Evolutionary conservation across 2,797 vertebrate species (phyloP), one percentile per base, ranked within the genome.

Genomic region (Emydoidea blandingii): DNA sequence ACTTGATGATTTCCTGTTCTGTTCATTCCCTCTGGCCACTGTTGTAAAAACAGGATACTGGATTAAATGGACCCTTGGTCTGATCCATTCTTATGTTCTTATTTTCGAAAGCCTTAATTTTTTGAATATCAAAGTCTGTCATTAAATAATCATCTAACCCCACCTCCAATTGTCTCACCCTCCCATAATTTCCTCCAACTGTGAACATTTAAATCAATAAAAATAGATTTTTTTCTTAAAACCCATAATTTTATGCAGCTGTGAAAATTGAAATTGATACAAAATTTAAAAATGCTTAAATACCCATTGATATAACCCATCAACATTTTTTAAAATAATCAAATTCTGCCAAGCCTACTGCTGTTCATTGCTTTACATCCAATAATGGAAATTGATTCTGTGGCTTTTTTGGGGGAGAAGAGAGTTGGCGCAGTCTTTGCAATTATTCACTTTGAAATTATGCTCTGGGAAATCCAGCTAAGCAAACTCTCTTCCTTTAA

Each of bases 391-490:
- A 53, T 25, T 37, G 34, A 15, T 80, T 80, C 44, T 15, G 54
- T 41, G 79, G 6, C 0, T 10, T 82, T 94, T 34, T 27, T 23
- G 21, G 1, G 0, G 1, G 54, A 0, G 29, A 91, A 68, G 79
- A 21, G 9, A 54, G 29, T 83, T 56, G 12, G n/a, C 81, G 59
- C 18, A 62, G 52, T 23, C 4, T 4, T 2, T 56, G 62, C 27
- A 68, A 8, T 81, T 31, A 87, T 62, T 62, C 29, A 31, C 59
- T 62, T 47, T 50, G 52, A 62, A 11, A 37, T 83, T 62, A 0
- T 21, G 56, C 57, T 84, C 0, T 1, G 62, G n/a, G 62, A n/a
- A 68, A 68, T 68, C 34, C 62, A 68, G 62, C n/a, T n/a, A 65
- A 65, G 62, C 62, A n/a, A 65, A 65, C 62, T 59, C 57, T 59